A percentile compares a stretch with the other conserved stretches of the same genome.
Evolutionary conservation across 2,113 vertebrate species (phyloP).

Genomic region (Atherinomorus stipes): DNA sequence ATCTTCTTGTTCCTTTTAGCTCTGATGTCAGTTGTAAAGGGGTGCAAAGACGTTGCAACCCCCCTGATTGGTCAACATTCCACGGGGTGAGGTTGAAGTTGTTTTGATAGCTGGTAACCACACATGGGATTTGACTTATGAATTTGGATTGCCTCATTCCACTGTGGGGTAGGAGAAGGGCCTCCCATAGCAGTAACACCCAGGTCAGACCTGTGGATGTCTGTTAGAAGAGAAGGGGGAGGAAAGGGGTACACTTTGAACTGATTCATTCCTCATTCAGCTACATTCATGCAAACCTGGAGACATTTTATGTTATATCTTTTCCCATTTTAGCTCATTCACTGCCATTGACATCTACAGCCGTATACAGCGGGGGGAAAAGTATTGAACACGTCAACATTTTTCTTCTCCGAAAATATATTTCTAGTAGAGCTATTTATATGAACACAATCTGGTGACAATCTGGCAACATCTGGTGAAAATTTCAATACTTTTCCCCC

Average conservation of each 20-base stretch:
- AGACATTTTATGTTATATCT: too few species aligned
- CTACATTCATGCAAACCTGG: too few species aligned
- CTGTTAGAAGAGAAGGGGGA: background rate
- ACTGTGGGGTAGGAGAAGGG: background rate
- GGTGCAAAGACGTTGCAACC: background rate
- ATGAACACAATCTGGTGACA: too few species aligned
- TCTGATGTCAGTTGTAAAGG: background rate
- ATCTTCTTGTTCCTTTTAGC: background rate
- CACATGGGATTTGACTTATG: background rate
- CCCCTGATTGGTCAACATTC: background rate
- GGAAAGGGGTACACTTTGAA: background rate
- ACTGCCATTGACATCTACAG: too few species aligned
- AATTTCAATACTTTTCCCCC: too few species aligned
- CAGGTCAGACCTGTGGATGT: background rate
- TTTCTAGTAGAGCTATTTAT: too few species aligned
- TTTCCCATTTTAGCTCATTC: too few species aligned
- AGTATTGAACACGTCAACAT: too few species aligned
- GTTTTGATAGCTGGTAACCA: background rate
- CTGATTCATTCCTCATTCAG: background rate
- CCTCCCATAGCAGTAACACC: slow-evolving; percentile 19
- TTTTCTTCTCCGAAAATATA: too few species aligned
- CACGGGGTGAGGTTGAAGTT: background rate
- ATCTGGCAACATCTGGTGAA: too few species aligned
- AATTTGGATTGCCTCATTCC: slow-evolving; percentile 5
- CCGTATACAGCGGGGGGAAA: too few species aligned